Conservation (phyloP, 2,888 invertebrate species). For the Zele albiditarsus region DNA sequence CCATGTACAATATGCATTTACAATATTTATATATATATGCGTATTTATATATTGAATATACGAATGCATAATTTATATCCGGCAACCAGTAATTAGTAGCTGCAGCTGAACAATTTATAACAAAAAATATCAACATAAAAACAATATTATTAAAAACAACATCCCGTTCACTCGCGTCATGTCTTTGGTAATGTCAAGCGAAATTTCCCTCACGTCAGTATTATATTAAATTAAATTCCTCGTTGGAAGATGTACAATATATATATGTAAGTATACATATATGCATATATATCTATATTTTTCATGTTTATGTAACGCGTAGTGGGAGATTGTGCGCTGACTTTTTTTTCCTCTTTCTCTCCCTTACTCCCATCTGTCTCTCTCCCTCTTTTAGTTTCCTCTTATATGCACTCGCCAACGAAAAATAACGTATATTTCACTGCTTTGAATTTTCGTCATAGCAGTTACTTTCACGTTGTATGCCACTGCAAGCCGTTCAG, state of each 20-base stretch:
- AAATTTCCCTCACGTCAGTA: constrained; percentile 16
- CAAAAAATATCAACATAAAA: background rate
- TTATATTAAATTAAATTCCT: constrained; percentile 37
- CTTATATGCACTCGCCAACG: background rate
- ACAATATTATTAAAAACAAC: constrained; percentile 1
- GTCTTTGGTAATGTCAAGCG: constrained; percentile 5
- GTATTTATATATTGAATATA: too few relatives aligned
- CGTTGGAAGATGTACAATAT: constrained; percentile 6
- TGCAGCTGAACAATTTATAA: background rate
- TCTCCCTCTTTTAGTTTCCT: background rate
- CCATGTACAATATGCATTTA: too few relatives aligned
- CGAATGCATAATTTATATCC: background rate
- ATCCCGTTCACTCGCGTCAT: background rate
- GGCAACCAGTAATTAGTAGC: background rate
- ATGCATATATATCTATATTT: constrained; percentile 11
- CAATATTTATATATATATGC: too few relatives aligned
- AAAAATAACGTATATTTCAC: constrained; percentile 18
- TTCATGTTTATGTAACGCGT: constrained; percentile 16
- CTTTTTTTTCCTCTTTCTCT: constrained; percentile 2
- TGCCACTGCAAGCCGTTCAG: constrained; percentile 23
- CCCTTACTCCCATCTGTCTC: background rate
- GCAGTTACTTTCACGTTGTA: constrained; percentile 24
- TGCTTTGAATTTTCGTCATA: constrained; percentile 26
- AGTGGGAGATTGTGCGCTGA: background rate
- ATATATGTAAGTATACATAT: background rate